These are phyloP conservation scores for Polyploca ridens DNA, from an alignment of 2,888 invertebrate species.

Conservation along the genomic window DNA sequence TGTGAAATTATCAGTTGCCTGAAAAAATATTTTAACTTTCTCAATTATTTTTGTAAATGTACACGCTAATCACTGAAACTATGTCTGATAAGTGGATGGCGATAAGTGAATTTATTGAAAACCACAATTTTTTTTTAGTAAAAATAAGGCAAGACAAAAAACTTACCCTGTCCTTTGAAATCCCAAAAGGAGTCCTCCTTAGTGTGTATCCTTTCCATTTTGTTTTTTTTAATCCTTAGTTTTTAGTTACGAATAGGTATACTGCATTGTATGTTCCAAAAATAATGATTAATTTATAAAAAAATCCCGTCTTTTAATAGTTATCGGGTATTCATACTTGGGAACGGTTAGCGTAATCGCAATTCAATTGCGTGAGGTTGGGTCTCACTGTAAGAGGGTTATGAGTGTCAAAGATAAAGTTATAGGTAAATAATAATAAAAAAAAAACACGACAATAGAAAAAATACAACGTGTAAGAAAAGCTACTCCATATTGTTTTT, in stretches of 20 bases:
- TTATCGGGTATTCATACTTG: conserved; percentile 10
- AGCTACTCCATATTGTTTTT: no score
- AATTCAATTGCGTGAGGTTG: conserved; percentile 25
- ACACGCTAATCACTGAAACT: no score
- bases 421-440: no score
- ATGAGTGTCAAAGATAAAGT: neutral
- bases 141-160: neutral
- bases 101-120: no score
- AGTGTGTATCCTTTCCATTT: conserved; percentile 32
- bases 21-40: no score
- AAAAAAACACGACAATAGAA: no score
- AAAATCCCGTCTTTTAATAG: conserved; percentile 26
- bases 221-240: neutral
- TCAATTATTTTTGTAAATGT: no score
- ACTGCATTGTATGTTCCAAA: neutral
- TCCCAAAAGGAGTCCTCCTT: conserved; percentile 39
- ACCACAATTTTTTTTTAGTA: no score
- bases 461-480: no score
- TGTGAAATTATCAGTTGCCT: no score
- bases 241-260: neutral
- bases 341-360: conserved; percentile 27
- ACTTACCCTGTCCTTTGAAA: conserved; percentile 47
- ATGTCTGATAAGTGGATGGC: no score
- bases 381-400: conserved; percentile 20
- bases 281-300: neutral